A percentile compares a stretch with the other conserved stretches of the same genome.
Evolutionary conservation across 2,888 invertebrate species (phyloP).

Genomic region (Mystacides longicornis): DNA sequence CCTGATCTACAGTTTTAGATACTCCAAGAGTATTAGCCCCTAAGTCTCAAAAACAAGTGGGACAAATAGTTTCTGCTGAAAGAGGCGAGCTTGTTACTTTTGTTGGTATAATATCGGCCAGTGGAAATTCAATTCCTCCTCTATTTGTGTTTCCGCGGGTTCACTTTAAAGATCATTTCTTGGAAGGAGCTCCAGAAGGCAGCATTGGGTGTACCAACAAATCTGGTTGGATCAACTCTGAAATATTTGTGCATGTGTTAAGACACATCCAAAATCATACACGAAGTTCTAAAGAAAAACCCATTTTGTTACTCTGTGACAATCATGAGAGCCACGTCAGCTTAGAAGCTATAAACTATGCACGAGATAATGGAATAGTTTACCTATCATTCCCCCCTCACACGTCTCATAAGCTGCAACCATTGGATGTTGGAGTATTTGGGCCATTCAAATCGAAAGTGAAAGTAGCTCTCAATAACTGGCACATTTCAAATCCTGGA

Average conservation of each 20-base stretch:
- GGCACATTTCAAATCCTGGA: no score
- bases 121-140: conserved; percentile 28
- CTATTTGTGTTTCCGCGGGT: conserved; percentile 29
- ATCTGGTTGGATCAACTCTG: conserved; percentile 29
- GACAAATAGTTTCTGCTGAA: conserved; percentile 27
- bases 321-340: no score
- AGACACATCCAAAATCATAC: conserved; percentile 24
- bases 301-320: no score
- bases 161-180: conserved; percentile 26
- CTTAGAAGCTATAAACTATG: no score
- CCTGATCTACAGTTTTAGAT: neutral
- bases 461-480: no score
- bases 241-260: conserved; percentile 28
- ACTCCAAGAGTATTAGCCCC: conserved; percentile 21
- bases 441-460: no score
- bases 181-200: conserved; percentile 28
- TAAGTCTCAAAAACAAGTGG: conserved; percentile 27
- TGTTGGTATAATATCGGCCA: conserved; percentile 28
- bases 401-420: no score
- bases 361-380: no score
- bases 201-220: conserved; percentile 28
- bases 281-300: neutral
- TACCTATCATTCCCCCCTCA: no score
- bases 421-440: no score
- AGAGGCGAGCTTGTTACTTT: conserved; percentile 30